Conservation (phyloP, 2,113 vertebrate species). For the Nansenia antarctica region DNA sequence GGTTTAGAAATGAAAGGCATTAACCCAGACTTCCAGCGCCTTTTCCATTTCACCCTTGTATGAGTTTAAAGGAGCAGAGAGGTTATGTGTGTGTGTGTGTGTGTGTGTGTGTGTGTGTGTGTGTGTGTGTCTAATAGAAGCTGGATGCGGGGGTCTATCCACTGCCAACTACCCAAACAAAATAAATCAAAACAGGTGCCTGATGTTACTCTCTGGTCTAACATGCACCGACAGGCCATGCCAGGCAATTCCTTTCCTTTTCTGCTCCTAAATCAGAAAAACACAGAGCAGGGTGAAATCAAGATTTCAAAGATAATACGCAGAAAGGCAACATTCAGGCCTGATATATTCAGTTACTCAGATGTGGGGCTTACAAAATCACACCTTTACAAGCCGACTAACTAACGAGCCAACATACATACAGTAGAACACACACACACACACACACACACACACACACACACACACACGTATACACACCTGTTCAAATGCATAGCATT, state of each 20-base stretch:
- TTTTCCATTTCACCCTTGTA: conserved; percentile 46
- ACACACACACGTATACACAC: background rate
- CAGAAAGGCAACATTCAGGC: conserved; percentile 34
- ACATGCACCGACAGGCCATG: conserved; percentile 49
- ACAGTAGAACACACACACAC: background rate
- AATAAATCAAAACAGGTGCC: conserved; percentile 74
- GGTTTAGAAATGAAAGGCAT: conserved; percentile 47
- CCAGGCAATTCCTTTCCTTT: conserved; percentile 60
- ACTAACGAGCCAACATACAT: background rate
- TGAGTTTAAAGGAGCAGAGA: conserved; percentile 28
- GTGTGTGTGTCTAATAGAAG: conserved; percentile 43
- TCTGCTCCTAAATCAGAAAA: conserved; percentile 55
- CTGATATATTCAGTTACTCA: background rate
- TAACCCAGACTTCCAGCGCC: conserved; percentile 48
- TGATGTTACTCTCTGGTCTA: conserved; percentile 60
- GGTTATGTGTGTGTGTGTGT: background rate
- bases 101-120: conserved; percentile 16
- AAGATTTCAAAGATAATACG: conserved; percentile 55
- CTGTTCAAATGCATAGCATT: background rate
- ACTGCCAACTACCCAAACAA: conserved; percentile 63
- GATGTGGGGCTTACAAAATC: background rate
- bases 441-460: background rate
- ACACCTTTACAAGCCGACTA: background rate
- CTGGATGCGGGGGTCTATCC: conserved; percentile 52
- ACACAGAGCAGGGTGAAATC: conserved; percentile 38